A percentile compares a stretch with the other conserved stretches of the same genome.
These are phyloP conservation scores for Mycetomoellerius zeteki DNA, from an alignment of 1,140 invertebrate species.

Conservation along the genomic window DNA sequence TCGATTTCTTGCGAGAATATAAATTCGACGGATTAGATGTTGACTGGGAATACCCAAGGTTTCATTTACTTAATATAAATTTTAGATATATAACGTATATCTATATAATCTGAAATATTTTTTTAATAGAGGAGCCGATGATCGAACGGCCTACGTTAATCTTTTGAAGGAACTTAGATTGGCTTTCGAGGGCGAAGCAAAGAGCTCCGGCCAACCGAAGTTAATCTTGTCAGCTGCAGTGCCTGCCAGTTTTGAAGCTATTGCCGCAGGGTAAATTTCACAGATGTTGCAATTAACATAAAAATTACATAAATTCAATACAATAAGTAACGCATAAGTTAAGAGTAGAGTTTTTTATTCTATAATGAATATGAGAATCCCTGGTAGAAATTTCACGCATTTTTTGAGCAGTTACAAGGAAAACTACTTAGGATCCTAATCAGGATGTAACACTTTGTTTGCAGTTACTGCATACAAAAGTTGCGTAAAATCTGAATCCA, in stretches of 20 bases:
- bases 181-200: slow-evolving; percentile 96
- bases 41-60: slow-evolving; percentile 98
- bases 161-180: slow-evolving; percentile 94
- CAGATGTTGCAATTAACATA: neutral
- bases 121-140: slow-evolving; percentile 91
- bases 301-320: neutral
- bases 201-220: slow-evolving; percentile 89
- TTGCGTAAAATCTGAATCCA: no score
- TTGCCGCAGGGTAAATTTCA: slow-evolving; percentile 92
- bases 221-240: slow-evolving; percentile 96
- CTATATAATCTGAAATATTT: slow-evolving; percentile 5
- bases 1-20: slow-evolving; percentile 96
- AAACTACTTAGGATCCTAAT: no score
- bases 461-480: no score
- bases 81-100: neutral
- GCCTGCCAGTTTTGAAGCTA: slow-evolving; percentile 96
- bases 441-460: no score
- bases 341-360: neutral
- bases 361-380: no score
- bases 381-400: no score
- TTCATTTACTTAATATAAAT: neutral
- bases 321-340: neutral
- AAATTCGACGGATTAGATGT: slow-evolving; percentile 98
- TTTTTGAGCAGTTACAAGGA: no score
- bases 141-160: slow-evolving; percentile 93